Conservation (phyloP, 2,113 vertebrate species). For the Poicephalus gulielmi region DNA sequence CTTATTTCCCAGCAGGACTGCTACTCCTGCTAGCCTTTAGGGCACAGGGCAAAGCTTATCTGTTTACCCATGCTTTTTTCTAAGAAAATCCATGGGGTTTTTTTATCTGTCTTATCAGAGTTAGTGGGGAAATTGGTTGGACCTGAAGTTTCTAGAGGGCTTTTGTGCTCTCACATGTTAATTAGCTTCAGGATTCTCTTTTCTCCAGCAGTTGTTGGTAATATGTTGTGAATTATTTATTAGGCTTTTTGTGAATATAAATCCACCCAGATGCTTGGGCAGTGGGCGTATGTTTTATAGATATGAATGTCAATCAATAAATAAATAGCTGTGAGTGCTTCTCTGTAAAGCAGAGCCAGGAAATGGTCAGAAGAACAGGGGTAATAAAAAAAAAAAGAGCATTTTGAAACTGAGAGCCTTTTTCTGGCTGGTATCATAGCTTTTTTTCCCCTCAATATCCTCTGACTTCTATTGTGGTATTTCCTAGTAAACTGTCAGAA, state of each 20-base stretch:
- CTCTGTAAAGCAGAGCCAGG: background rate
- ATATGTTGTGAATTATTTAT: slow-evolving; percentile 18
- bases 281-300: background rate
- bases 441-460: background rate
- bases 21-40: background rate
- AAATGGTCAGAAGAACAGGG: background rate
- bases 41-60: background rate
- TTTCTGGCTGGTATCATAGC: background rate
- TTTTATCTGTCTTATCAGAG: background rate
- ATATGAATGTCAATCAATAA: slow-evolving; percentile 2
- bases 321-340: background rate
- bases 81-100: background rate
- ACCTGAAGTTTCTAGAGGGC: background rate
- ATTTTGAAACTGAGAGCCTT: background rate
- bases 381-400: background rate
- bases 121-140: background rate
- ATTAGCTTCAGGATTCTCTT: background rate
- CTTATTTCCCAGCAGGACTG: background rate
- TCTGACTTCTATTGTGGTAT: background rate
- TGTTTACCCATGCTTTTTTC: background rate
- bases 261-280: background rate
- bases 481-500: background rate
- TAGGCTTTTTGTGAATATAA: background rate
- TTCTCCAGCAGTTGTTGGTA: slow-evolving; percentile 6
- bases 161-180: background rate